Evolutionary conservation across 2,113 vertebrate genomes (phyloP).

Genomic region (Cottus gobio): DNA sequence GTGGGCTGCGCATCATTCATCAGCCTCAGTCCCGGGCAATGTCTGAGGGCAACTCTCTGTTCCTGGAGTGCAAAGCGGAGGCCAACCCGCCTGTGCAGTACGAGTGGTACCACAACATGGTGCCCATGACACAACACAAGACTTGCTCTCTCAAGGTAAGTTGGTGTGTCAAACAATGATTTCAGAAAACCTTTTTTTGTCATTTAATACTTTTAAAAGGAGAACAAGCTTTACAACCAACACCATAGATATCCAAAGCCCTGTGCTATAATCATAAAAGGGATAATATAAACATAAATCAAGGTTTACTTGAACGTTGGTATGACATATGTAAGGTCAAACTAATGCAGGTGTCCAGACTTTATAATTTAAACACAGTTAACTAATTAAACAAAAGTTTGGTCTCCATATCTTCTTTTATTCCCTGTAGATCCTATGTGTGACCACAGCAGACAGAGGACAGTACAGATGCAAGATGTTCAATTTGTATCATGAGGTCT

Average conservation of each 20-base stretch:
- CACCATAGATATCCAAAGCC: neutral
- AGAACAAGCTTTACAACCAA: neutral
- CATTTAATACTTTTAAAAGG: neutral
- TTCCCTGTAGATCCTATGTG: slow-evolving; percentile 75
- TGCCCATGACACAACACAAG: slow-evolving; percentile 69
- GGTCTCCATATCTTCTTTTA: neutral
- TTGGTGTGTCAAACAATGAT: neutral
- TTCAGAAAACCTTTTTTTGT: neutral
- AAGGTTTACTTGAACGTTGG: neutral
- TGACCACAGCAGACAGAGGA: slow-evolving; percentile 87
- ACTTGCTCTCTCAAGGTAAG: slow-evolving; percentile 77
- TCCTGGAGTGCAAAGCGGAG: slow-evolving; percentile 81
- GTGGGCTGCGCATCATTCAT: slow-evolving; percentile 74
- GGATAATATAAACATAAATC: neutral
- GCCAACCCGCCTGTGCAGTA: slow-evolving; percentile 87
- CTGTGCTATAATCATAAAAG: neutral
- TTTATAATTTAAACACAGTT: neutral
- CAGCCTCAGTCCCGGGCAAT: slow-evolving; percentile 77
- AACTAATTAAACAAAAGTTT: neutral
- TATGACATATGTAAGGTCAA: neutral
- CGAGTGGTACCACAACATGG: slow-evolving; percentile 86
- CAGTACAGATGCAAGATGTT: slow-evolving; percentile 85
- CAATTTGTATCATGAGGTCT: slow-evolving; percentile 86
- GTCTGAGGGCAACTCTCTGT: slow-evolving; percentile 83
- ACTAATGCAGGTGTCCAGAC: neutral